phyloP scores from a whole-genome alignment of 64 coral and sea anemone genomes.

The Montipora sp. region DNA sequence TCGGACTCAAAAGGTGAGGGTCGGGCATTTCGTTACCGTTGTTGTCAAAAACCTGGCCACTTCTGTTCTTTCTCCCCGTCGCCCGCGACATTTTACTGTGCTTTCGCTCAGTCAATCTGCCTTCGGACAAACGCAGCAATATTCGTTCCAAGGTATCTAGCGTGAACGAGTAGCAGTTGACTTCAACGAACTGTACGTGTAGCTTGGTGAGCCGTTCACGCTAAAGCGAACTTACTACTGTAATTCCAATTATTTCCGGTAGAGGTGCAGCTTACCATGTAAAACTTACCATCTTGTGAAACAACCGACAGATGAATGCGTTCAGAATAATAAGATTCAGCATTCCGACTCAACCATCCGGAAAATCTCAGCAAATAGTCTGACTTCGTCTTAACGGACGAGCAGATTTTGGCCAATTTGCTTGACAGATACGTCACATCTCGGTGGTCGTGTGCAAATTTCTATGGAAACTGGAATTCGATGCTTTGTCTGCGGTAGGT shows the following conservation, averaged over 20 bases:
- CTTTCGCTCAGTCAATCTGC: not conserved
- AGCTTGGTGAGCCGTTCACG: not conserved
- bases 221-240: not conserved
- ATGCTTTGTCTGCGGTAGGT: constrained; percentile 6
- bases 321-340: not conserved
- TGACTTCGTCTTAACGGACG: not conserved
- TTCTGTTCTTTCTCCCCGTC: constrained; percentile 15
- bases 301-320: not conserved
- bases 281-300: not conserved
- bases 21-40: constrained; percentile 25
- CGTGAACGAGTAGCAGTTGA: too few species aligned
- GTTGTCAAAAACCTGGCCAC: constrained; percentile 22
- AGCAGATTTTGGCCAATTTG: constrained; percentile 15
- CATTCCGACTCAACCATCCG: constrained; percentile 31
- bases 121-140: constrained; percentile 13
- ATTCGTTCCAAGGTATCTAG: not conserved
- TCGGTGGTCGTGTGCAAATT: not conserved
- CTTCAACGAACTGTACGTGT: too few species aligned
- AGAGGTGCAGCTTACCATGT: not conserved
- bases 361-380: constrained; percentile 39
- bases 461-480: constrained; percentile 24
- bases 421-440: constrained; percentile 15
- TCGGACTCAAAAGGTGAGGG: constrained; percentile 15
- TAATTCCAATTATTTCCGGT: constrained; percentile 44
- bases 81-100: not conserved